Conservation (phyloP, 1,140 invertebrate genomes). For the Cyclina sinensis region DNA sequence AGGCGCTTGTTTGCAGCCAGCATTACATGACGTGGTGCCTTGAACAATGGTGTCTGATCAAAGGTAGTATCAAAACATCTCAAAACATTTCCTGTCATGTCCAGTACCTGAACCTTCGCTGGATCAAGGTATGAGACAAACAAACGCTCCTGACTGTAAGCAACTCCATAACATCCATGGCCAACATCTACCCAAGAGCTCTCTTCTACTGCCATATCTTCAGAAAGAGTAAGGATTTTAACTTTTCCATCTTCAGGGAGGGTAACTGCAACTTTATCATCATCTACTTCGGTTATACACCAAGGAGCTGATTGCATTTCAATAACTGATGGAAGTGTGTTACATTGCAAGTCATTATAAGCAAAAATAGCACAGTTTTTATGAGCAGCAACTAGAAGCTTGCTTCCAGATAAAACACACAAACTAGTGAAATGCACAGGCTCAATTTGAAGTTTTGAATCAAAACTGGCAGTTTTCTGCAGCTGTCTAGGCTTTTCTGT, state of each 20-base stretch:
- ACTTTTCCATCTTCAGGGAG: not conserved
- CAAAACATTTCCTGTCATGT: slow-evolving; percentile 30
- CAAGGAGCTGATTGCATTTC: not conserved
- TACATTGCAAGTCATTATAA: not conserved
- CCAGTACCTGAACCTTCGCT: slow-evolving; percentile 13
- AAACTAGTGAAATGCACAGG: not conserved
- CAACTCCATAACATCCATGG: not conserved
- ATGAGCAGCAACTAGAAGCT: not conserved
- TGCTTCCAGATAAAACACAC: not conserved
- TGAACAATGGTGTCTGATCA: not conserved
- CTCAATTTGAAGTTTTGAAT: not conserved
- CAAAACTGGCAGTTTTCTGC: not conserved
- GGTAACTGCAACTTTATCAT: not conserved
- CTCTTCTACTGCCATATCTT: not conserved
- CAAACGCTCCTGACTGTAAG: not conserved
- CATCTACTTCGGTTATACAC: not conserved
- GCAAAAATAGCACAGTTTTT: not conserved
- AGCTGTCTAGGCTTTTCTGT: not conserved
- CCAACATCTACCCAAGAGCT: not conserved
- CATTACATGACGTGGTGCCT: not conserved
- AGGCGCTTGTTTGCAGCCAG: not conserved
- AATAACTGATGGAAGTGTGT: not conserved
- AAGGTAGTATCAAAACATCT: not conserved
- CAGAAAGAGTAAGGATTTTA: not conserved
- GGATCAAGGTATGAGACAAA: not conserved